Evolutionary conservation across 2,113 vertebrate genomes (phyloP).

Genomic region (Bos javanicus): DNA sequence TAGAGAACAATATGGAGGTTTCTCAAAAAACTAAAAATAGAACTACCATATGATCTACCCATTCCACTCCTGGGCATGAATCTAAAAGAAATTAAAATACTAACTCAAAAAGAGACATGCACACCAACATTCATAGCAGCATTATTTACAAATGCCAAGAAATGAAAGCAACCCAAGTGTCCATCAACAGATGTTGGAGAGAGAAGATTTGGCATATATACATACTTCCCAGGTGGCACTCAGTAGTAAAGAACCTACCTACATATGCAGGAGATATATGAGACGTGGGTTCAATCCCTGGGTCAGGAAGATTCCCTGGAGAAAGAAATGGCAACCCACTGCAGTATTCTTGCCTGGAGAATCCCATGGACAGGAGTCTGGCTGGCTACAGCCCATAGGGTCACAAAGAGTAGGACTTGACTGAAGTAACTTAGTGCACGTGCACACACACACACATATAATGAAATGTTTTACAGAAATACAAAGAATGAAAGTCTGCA

Average conservation of each 20-base stretch:
- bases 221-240: neutral
- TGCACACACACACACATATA: fast-evolving
- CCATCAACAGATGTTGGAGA: neutral
- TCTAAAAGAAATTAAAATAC: neutral
- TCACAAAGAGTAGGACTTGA: neutral
- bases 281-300: neutral
- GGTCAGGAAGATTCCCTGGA: too few species aligned
- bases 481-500: neutral
- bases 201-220: neutral
- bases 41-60: neutral
- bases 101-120: neutral
- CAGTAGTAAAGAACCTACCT: neutral
- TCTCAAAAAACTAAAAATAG: neutral
- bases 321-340: too few species aligned
- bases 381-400: neutral
- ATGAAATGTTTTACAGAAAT: neutral
- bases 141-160: neutral
- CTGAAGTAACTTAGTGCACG: neutral
- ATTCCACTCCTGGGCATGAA: neutral
- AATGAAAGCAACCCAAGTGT: neutral
- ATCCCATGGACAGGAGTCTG: neutral
- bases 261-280: neutral
- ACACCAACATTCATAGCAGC: neutral
- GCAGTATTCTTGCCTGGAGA: too few species aligned
- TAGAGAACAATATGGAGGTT: neutral